Conservation (phyloP, 2,113 vertebrate genomes). For the Choloepus hoffmanni region DNA sequence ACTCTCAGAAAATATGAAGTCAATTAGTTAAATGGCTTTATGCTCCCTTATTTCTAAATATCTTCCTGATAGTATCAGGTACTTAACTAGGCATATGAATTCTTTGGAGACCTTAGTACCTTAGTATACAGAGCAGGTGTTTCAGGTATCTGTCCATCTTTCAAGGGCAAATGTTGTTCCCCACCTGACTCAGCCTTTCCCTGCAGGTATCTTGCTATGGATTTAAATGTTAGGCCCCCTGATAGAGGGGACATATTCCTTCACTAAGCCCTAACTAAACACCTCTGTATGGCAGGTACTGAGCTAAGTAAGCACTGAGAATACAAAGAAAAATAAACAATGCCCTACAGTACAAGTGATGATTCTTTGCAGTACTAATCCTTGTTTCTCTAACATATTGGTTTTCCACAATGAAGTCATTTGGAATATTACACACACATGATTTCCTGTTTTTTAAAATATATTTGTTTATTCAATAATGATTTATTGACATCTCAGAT, state of each 20-base stretch:
- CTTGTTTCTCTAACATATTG: background rate
- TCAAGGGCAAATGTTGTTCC: background rate
- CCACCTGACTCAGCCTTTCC: background rate
- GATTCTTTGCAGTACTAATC: background rate
- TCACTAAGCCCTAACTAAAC: background rate
- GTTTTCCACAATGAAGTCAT: background rate
- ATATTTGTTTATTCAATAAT: background rate
- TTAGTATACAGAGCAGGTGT: background rate
- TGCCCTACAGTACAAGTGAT: background rate
- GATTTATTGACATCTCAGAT: background rate
- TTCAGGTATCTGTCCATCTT: background rate
- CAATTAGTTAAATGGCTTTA: background rate
- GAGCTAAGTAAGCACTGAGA: background rate
- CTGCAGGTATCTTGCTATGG: background rate
- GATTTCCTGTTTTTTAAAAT: background rate
- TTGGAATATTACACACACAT: background rate
- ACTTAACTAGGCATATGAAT: background rate
- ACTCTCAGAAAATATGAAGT: conserved; percentile 9
- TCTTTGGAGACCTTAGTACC: background rate
- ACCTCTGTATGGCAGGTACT: background rate
- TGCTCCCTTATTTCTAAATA: background rate
- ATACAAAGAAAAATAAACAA: background rate
- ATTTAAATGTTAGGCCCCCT: background rate
- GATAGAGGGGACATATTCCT: background rate
- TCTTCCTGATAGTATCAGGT: background rate